Conservation (phyloP, 2,888 invertebrate genomes). For the Tenthredo livida region DNA sequence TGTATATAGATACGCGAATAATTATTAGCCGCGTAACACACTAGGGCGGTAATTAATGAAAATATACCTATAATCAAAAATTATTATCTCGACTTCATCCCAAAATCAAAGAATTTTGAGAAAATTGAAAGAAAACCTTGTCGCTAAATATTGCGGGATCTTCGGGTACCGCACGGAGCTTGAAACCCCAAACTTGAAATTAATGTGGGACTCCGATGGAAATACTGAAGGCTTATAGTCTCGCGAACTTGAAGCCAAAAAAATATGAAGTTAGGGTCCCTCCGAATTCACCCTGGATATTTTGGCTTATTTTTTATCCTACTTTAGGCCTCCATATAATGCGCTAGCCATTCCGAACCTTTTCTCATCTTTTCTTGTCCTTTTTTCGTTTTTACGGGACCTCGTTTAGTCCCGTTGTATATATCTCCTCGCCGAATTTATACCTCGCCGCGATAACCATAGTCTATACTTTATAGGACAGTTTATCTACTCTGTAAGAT, state of each 20-base stretch:
- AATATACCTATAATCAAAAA: not conserved
- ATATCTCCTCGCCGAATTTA: not conserved
- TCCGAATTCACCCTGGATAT: conserved; percentile 13
- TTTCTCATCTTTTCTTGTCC: not conserved
- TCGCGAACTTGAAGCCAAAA: conserved; percentile 18
- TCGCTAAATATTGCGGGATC: not conserved
- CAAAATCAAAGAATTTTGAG: too few species aligned
- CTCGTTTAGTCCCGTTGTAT: not conserved
- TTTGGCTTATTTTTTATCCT: conserved; percentile 4
- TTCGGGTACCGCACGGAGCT: not conserved
- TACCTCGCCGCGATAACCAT: not conserved
- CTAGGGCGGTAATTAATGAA: not conserved
- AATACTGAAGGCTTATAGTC: conserved; percentile 9
- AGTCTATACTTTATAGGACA: not conserved
- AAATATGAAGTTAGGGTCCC: conserved; percentile 22
- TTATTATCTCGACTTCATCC: not conserved
- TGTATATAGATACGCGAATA: not conserved
- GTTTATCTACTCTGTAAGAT: not conserved
- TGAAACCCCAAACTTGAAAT: not conserved
- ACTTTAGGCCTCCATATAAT: not conserved
- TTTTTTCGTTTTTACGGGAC: conserved; percentile 2
- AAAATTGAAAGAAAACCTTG: not conserved
- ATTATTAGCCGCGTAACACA: not conserved
- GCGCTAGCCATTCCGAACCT: conserved; percentile 5
- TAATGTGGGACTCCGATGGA: conserved; percentile 1